These are phyloP conservation scores for Corythaeola cristata DNA, from an alignment of 2,113 vertebrate species.

Conservation along the genomic window DNA sequence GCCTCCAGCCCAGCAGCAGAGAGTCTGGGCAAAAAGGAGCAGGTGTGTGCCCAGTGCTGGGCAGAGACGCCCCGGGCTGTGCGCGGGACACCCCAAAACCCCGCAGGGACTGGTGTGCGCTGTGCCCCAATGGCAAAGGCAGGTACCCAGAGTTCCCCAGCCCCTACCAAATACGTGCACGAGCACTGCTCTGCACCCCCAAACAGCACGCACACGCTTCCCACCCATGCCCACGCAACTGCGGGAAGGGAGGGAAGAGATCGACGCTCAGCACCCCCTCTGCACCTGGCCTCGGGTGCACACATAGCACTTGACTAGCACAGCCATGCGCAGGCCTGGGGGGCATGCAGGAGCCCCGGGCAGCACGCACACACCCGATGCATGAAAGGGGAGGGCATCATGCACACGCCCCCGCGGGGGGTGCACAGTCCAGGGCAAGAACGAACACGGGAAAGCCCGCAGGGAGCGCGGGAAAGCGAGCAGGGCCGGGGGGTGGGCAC, in stretches of 20 bases:
- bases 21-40: neutral
- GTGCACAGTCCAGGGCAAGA: neutral
- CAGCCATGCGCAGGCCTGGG: neutral
- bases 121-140: neutral
- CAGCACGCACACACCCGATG: accelerated
- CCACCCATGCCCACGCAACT: no score
- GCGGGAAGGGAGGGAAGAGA: no score
- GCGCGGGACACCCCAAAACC: neutral
- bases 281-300: neutral
- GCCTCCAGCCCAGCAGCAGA: neutral
- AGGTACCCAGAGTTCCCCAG: neutral
- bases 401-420: neutral
- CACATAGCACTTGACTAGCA: no score
- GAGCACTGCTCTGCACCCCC: neutral
- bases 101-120: accelerated
- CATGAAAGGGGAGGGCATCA: accelerated
- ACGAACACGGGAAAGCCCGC: no score
- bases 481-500: no score
- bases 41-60: accelerated
- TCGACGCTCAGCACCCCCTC: no score
- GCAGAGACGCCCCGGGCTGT: neutral
- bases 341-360: neutral
- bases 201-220: no score
- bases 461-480: no score
- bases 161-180: no score